A percentile compares a stretch with the other conserved stretches of the same genome.
These are phyloP conservation scores for Papilio xuthus DNA, from an alignment of 1,140 invertebrate genomes.

Conservation along the genomic window DNA sequence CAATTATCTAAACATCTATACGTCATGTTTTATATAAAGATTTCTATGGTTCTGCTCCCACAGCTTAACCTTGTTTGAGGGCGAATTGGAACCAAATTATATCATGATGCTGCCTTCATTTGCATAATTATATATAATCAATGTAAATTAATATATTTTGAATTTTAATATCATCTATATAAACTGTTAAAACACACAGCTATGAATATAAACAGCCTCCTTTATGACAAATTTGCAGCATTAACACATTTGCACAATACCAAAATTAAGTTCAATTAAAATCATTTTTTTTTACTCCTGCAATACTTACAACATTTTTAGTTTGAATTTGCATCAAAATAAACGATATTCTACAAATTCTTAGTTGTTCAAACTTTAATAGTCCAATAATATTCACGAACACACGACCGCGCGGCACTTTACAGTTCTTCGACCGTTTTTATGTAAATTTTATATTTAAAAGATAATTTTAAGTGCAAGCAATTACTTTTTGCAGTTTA, in stretches of 20 bases:
- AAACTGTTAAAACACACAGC: not conserved
- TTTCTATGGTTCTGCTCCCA: no score
- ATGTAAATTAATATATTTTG: not conserved
- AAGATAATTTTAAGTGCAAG: conserved; percentile 31
- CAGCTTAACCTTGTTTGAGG: no score
- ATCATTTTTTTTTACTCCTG: no score
- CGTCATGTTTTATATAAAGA: no score
- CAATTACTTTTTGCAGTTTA: conserved; percentile 9
- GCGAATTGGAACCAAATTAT: not conserved
- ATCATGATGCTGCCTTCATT: not conserved
- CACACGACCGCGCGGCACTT: not conserved
- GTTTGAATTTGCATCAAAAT: not conserved
- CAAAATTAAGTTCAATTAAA: not conserved
- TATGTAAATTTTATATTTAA: conserved; percentile 10
- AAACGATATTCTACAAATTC: not conserved
- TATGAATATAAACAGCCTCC: not conserved
- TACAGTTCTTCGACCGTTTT: conserved; percentile 8
- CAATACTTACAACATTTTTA: not conserved
- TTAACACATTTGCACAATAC: not conserved
- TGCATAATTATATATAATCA: not conserved
- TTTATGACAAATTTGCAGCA: not conserved
- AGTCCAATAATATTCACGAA: not conserved
- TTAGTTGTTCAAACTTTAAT: conserved; percentile 1
- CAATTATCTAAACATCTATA: no score
- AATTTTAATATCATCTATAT: not conserved